These are phyloP conservation scores for Maccullochella peelii DNA, from an alignment of 2,113 vertebrate species.

Conservation along the genomic window DNA sequence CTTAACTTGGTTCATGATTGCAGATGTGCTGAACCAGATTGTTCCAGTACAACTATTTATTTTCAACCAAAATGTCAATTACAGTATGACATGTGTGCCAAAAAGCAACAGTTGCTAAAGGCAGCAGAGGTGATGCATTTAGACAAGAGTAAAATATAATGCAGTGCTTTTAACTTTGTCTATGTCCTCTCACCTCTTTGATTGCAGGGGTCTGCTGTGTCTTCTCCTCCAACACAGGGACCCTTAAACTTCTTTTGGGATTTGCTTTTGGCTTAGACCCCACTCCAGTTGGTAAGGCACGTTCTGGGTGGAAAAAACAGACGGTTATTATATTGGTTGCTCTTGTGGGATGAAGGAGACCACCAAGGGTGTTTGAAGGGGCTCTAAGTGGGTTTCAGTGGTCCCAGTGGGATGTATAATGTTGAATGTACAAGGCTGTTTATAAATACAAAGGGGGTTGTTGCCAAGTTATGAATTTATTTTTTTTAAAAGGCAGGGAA, in stretches of 20 bases:
- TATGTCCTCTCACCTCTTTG: constrained; percentile 34
- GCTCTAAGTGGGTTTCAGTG: neutral
- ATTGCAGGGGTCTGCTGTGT: neutral
- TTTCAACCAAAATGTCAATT: neutral
- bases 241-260: neutral
- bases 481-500: neutral
- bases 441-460: neutral
- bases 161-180: too few relatives aligned
- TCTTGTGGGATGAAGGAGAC: neutral
- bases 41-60: neutral
- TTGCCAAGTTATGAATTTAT: neutral
- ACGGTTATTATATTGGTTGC: too few relatives aligned
- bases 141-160: neutral
- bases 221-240: neutral
- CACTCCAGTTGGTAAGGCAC: neutral
- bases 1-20: neutral
- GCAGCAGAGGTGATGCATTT: neutral
- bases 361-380: neutral
- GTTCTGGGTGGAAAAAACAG: constrained; percentile 11
- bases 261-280: neutral
- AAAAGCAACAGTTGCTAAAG: neutral
- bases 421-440: neutral
- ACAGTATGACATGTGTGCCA: neutral
- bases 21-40: neutral
- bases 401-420: neutral